Base-by-base conservation (phyloP, 2,113 vertebrate species). In the Pachycephala philippinensis region DNA sequence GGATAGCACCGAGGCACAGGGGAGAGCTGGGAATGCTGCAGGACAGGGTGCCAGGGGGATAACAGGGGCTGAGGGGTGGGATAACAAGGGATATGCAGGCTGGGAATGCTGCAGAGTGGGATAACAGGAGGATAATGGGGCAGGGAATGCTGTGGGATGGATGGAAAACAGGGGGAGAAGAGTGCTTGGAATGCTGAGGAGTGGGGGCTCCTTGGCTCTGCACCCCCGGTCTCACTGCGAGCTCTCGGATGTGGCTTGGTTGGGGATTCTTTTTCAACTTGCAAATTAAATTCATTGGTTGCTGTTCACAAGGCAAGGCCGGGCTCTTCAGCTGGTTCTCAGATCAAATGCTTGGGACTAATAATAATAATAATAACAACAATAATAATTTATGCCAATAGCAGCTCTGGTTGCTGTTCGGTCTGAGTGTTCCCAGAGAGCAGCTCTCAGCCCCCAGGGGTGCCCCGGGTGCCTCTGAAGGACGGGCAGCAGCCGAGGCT, bases 391-490 rank as follows among this genome's bases (percentile, higher is more conserved):
- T 28, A 13, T 33, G 12, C 8, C 18, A 26, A 1, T 1, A 31
- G 21, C 68, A 39, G 57, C 49, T 24, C 10, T 10, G 40, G 39
- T 8, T 18, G 15, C 44, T 53, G 47, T 1, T 52, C 11, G 7
- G 31, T 44, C 37, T 21, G 33, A 15, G 24, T 5, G 37, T 7
- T 44, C 66, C 65, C 37, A 23, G 18, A 18, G 45, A 35, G 30
- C 5, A 3, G 56, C 50, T n/a, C 56, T 8, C 14, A 13, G 6
- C 10, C 6, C 53, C 22, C 2, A 0, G 26, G 19, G 2, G 24
- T 15, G 21, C 8, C 37, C 1, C 1, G 0, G 5, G 8, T 17
- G 33, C 42, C 26, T 9, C 60, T 15, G 31, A 7, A 12, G 40
- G 68, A 10, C 15, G 37, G 26, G 26, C 2, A 9, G 33, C 39